Conservation (phyloP, 2,888 invertebrate genomes). For the Autographa gamma region DNA sequence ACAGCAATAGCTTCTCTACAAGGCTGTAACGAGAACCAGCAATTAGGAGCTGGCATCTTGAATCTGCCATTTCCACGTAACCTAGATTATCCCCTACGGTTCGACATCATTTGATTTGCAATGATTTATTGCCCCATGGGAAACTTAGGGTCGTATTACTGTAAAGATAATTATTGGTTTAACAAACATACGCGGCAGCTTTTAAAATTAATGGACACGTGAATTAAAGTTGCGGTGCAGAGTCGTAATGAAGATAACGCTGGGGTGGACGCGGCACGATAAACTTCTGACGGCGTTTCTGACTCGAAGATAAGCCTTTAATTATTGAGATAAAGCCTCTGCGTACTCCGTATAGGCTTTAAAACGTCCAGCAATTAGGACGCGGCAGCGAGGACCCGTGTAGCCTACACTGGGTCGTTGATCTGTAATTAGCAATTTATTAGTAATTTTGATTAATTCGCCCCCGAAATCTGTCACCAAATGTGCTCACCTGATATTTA, state of each 20-base stretch:
- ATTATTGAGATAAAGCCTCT: conserved; percentile 81
- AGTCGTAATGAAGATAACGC: conserved; percentile 86
- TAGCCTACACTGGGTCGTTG: conserved; percentile 47
- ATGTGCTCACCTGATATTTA: conserved; percentile 19
- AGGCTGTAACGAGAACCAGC: conserved; percentile 63
- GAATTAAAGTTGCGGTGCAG: conserved; percentile 82
- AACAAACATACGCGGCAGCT: conserved; percentile 79
- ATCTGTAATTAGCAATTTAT: conserved; percentile 59
- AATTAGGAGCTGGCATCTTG: conserved; percentile 68
- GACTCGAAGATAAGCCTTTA: conserved; percentile 81
- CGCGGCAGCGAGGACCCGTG: conserved; percentile 46
- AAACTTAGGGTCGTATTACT: conserved; percentile 74
- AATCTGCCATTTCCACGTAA: conserved; percentile 72
- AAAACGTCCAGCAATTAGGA: conserved; percentile 68
- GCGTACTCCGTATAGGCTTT: conserved; percentile 66
- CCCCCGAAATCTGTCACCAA: conserved; percentile 37
- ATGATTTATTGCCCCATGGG: conserved; percentile 78
- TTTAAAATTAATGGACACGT: conserved; percentile 86
- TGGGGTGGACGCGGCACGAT: conserved; percentile 78
- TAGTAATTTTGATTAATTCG: conserved; percentile 50
- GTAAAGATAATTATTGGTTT: conserved; percentile 82
- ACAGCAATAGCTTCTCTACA: conserved; percentile 41
- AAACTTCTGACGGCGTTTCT: conserved; percentile 84
- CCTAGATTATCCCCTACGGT: conserved; percentile 62
- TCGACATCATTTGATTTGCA: conserved; percentile 79